Percentiles rank a stretch among this genome's conserved stretches.
Conservation (phyloP, 2,797 vertebrate species). For the Myotis pilosus region DNA sequence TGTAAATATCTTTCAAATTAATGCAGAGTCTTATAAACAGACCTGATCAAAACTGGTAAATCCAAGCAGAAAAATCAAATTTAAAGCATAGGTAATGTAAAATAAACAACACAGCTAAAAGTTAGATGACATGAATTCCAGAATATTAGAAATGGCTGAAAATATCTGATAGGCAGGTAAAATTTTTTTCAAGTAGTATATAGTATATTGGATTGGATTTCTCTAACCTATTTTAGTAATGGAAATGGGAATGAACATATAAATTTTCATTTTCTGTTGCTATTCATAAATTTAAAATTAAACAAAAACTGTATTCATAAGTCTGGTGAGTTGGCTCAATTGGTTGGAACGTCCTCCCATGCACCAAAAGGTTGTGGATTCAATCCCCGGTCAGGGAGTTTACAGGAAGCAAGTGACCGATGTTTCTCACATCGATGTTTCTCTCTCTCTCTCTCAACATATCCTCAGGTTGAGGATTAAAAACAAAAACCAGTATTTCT, state of each 20-base stretch:
- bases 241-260: background rate
- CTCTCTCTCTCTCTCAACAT: too few relatives aligned
- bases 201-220: background rate
- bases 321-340: background rate
- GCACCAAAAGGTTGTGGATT: background rate
- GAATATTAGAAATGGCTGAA: background rate
- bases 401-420: background rate
- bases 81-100: background rate
- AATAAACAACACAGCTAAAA: background rate
- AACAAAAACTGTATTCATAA: background rate
- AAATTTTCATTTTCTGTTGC: background rate
- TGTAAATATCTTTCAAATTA: conserved; percentile 1
- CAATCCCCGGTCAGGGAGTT: background rate
- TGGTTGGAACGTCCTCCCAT: background rate
- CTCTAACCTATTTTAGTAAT: background rate
- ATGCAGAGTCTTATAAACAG: background rate
- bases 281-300: background rate
- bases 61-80: background rate
- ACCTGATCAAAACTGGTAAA: background rate
- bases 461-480: too few relatives aligned
- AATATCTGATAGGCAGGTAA: background rate
- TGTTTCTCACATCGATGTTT: too few relatives aligned
- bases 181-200: background rate
- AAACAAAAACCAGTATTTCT: background rate
- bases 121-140: background rate